Evolutionary conservation across 2,797 vertebrate genomes (phyloP).

Genomic region (Pristis pectinata): DNA sequence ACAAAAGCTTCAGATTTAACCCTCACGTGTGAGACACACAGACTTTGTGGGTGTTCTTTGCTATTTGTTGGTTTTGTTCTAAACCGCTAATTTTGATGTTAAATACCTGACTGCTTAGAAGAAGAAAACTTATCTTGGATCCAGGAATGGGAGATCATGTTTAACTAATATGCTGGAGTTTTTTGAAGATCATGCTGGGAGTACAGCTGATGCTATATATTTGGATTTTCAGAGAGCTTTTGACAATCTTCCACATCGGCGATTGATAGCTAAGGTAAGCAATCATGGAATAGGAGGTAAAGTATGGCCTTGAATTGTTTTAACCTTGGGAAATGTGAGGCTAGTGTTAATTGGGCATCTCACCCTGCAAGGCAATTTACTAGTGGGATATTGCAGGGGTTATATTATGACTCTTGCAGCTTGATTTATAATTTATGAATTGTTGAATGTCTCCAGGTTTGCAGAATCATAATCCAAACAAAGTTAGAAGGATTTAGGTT

Average conservation of each 20-base stretch:
- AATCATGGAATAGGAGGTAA: conserved; percentile 18
- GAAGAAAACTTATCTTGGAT: background rate
- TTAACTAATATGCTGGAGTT: background rate
- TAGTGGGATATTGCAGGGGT: too few species aligned
- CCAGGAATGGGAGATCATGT: background rate
- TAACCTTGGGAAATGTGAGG: background rate
- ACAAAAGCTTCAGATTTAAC: background rate
- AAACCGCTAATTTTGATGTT: background rate
- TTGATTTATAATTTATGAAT: background rate
- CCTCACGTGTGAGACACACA: background rate
- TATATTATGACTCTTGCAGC: background rate
- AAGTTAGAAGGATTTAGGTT: background rate
- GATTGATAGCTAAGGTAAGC: conserved; percentile 34
- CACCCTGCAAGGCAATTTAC: background rate
- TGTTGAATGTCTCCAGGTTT: background rate
- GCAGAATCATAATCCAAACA: too few species aligned
- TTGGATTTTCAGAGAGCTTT: conserved; percentile 31
- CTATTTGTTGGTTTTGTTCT: background rate
- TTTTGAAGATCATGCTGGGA: background rate
- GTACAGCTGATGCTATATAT: conserved; percentile 19
- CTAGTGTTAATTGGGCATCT: background rate
- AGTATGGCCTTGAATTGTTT: conserved; percentile 20
- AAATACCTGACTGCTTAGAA: background rate
- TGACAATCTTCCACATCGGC: conserved; percentile 34
- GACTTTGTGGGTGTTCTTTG: background rate